Conservation (phyloP, 2,113 vertebrate genomes). For the Osmerus eperlanus region DNA sequence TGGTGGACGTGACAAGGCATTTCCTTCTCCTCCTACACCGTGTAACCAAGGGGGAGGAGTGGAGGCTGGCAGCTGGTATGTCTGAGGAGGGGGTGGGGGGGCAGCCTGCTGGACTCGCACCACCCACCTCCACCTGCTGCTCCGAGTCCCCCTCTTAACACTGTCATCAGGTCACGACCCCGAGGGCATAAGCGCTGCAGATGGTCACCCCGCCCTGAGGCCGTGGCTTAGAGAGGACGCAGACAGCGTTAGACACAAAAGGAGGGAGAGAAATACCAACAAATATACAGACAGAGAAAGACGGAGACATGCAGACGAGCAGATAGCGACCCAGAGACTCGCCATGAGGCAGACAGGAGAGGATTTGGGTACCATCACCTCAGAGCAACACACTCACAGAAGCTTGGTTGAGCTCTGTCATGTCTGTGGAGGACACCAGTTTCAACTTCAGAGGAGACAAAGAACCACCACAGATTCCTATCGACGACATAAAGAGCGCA, state of each 20-base stretch:
- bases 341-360: no score
- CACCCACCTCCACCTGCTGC: slow-evolving; percentile 72
- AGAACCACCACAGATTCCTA: background rate
- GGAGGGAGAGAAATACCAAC: no score
- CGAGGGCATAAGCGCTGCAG: slow-evolving; percentile 48
- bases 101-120: slow-evolving; percentile 56
- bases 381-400: background rate
- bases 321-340: no score
- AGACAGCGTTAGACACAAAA: no score
- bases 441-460: slow-evolving; percentile 23
- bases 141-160: slow-evolving; percentile 48
- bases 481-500: slow-evolving; percentile 28
- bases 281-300: no score
- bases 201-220: slow-evolving; percentile 52
- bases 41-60: slow-evolving; percentile 52
- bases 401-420: background rate
- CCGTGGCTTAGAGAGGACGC: slow-evolving; percentile 3
- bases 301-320: no score
- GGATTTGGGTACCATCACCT: no score
- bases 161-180: slow-evolving; percentile 58
- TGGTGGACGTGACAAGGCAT: slow-evolving; percentile 44
- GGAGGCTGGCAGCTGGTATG: slow-evolving; percentile 72
- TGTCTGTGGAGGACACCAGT: background rate
- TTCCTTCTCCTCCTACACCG: slow-evolving; percentile 24
- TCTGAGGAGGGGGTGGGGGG: slow-evolving; percentile 51